Evolutionary conservation across 2,888 invertebrate genomes (phyloP).

Genomic region (Parnassius apollo): DNA sequence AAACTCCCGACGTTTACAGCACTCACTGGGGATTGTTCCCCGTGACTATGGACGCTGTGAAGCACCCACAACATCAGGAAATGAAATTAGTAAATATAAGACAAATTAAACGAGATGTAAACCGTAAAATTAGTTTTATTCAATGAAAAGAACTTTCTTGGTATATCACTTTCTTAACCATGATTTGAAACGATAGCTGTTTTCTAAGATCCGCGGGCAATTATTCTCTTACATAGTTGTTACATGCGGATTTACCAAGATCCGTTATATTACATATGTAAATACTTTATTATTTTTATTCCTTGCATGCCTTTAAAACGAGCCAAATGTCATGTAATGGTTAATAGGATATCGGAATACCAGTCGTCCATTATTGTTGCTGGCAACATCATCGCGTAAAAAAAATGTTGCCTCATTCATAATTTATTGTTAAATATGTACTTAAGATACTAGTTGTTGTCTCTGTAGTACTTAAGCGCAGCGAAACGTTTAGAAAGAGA

Average conservation of each 20-base stretch:
- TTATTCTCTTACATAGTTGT: neutral
- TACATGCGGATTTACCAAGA: neutral
- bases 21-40: no score
- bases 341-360: neutral
- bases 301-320: neutral
- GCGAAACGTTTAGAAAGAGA: conserved; percentile 30
- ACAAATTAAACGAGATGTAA: no score
- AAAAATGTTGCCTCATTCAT: conserved; percentile 12
- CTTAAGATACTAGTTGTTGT: conserved; percentile 23
- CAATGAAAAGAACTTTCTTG: no score
- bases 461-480: conserved; percentile 28
- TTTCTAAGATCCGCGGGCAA: neutral
- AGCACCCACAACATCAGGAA: no score
- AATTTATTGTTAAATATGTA: conserved; percentile 16
- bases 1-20: no score
- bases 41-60: no score
- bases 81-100: no score
- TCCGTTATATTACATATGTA: neutral
- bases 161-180: no score
- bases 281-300: neutral
- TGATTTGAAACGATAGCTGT: no score
- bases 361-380: conserved; percentile 15
- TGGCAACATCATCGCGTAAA: conserved; percentile 13
- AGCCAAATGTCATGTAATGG: neutral
- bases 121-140: no score